Conservation (phyloP, 2,797 vertebrate genomes). For the Leptatherina wallacei region DNA sequence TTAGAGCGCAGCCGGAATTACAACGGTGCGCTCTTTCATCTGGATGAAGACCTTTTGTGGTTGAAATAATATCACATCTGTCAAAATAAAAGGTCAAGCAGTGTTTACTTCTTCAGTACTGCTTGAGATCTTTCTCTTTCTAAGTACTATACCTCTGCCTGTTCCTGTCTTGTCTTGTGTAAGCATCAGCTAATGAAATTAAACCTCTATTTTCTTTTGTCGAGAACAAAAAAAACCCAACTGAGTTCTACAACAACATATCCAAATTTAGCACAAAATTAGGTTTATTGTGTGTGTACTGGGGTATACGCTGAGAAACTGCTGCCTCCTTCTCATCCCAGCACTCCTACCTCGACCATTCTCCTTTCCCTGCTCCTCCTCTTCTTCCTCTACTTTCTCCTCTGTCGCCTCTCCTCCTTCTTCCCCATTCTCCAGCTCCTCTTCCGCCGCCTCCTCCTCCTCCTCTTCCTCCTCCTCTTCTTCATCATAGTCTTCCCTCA, state of each 20-base stretch:
- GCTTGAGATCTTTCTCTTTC: background rate
- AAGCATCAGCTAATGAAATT: constrained; percentile 28
- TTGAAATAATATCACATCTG: background rate
- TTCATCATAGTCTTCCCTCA: constrained; percentile 89
- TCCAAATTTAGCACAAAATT: background rate
- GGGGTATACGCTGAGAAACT: background rate
- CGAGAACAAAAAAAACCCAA: constrained; percentile 5
- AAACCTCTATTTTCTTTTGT: constrained; percentile 34
- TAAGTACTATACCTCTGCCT: constrained; percentile 26
- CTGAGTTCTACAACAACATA: constrained; percentile 1
- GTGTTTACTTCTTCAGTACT: background rate
- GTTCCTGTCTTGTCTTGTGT: constrained; percentile 35
- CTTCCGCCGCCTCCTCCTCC: constrained; percentile 27
- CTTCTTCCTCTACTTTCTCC: constrained; percentile 20
- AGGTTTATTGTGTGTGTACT: background rate
- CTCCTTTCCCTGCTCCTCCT: constrained; percentile 50
- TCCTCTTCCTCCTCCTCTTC: constrained; percentile 82
- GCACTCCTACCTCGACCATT: constrained; percentile 66
- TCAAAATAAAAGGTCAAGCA: background rate
- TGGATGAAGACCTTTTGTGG: background rate
- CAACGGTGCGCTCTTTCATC: background rate
- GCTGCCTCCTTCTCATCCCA: constrained; percentile 6
- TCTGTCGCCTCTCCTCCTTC: constrained; percentile 35
- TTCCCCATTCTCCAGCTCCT: constrained; percentile 15
- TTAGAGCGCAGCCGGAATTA: background rate